Evolutionary conservation across 2,113 vertebrate genomes (phyloP).

Genomic region (Erythrolamprus reginae): DNA sequence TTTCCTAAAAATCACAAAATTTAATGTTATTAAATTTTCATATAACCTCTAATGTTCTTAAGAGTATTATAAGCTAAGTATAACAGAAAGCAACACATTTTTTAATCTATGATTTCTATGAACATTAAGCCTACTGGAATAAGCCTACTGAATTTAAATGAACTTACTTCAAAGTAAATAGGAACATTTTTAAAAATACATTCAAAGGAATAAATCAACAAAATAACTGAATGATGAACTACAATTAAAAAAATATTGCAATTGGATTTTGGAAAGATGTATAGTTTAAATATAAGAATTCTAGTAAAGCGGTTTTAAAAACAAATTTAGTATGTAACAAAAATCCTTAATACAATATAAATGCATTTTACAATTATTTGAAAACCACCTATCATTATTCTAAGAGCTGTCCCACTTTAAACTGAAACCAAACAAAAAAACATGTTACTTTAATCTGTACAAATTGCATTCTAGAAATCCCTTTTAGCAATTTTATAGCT

Average conservation of each 20-base stretch:
- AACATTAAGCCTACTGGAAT: not conserved
- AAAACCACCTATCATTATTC: not conserved
- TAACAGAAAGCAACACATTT: constrained; percentile 6
- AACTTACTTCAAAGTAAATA: not conserved
- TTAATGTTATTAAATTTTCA: constrained; percentile 16
- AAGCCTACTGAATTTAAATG: not conserved
- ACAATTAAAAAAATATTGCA: not conserved
- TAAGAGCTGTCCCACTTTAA: not conserved
- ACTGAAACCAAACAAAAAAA: constrained; percentile 13
- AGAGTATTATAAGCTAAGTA: constrained; percentile 14
- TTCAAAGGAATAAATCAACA: constrained; percentile 5
- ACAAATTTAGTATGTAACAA: not conserved
- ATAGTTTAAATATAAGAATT: not conserved
- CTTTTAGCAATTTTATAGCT: not conserved
- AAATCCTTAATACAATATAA: not conserved
- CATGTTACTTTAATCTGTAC: not conserved
- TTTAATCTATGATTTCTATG: constrained; percentile 10
- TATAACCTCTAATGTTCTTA: constrained; percentile 37
- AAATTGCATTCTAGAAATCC: not conserved
- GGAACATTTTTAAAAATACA: not conserved
- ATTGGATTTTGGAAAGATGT: not conserved
- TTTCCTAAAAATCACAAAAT: constrained; percentile 20
- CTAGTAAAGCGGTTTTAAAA: not conserved
- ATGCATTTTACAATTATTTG: constrained; percentile 11
- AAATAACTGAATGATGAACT: constrained; percentile 1